Base-by-base conservation (phyloP, 2,797 vertebrate species). In the Monodelphis domestica region DNA sequence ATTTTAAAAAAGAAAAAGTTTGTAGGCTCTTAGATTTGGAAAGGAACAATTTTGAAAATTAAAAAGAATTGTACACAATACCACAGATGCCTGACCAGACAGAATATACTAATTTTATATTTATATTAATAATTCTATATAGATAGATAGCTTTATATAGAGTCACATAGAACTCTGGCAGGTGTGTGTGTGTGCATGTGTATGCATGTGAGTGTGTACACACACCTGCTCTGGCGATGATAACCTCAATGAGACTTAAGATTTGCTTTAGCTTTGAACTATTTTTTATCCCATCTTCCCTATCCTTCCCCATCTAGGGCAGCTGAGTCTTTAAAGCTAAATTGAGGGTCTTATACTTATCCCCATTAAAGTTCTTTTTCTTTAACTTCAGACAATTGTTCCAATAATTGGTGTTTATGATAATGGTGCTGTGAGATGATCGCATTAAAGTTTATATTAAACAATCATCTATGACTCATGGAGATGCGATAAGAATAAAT, bases 381-480 rank as follows among this genome's bases (percentile, higher is more conserved):
- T 33, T n/a, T 70, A 21, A 11, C 33, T 63, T 63, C 33, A n/a
- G 33, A 63, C 33, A 63, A 63, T 70, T 78, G n/a, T 78, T 45
- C 63, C n/a, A 78, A 38, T 38, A 38, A 78, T 78, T 78, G n/a
- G 17, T 45, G 63, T 45, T 78, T 78, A 78, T 78, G 63, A 10
- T 78, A 38, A 78, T 38, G 78, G 63, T 21, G 54, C 29, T 91
- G 45, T 89, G 89, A 95, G 50, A 45, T 3, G 29, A 59, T 53
- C 63, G 50, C 70, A 90, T 38, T 45, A 45, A 89, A 45, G 29
- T 88, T 90, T 12, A 45, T 53, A 57, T 91, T 90, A 91, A 89
- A 90, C 63, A 78, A n/a, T 90, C 89, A 89, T 26, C 50, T 91
- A 87, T 89, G 84, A 63, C 53, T 92, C 53, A 30, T 33, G 54